Conservation (phyloP, 2,888 invertebrate genomes). For the Patella pellucida region DNA sequence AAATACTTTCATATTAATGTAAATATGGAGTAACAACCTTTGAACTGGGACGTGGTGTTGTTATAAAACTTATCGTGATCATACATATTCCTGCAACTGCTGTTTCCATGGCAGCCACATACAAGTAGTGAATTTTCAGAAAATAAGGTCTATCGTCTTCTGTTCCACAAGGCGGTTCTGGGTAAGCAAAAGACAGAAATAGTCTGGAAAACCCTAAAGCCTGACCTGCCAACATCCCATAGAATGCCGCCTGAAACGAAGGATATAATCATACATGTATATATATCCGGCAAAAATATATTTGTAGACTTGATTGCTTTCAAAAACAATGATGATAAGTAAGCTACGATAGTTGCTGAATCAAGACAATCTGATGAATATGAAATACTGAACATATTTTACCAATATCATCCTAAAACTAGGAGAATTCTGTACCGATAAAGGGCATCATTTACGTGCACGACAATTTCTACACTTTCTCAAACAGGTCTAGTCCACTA, state of each 20-base stretch:
- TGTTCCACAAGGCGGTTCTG: constrained; percentile 33
- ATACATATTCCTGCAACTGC: constrained; percentile 28
- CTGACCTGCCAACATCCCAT: constrained; percentile 34
- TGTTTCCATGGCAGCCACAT: constrained; percentile 35
- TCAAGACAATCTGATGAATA: too few relatives aligned
- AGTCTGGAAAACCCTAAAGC: constrained; percentile 32
- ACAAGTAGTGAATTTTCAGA: constrained; percentile 37
- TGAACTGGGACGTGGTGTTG: constrained; percentile 20
- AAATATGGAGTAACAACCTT: constrained; percentile 18
- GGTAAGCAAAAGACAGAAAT: constrained; percentile 32
- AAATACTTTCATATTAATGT: too few relatives aligned
- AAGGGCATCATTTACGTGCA: too few relatives aligned
- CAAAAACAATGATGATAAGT: too few relatives aligned
- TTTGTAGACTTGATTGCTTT: too few relatives aligned
- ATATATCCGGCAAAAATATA: too few relatives aligned
- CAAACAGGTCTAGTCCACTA: too few relatives aligned
- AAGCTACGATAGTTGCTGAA: too few relatives aligned
- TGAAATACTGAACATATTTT: too few relatives aligned
- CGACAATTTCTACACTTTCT: too few relatives aligned
- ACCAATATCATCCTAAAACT: too few relatives aligned
- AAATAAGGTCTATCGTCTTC: constrained; percentile 27
- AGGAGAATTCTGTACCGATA: too few relatives aligned
- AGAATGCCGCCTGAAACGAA: constrained; percentile 36
- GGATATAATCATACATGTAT: background rate
- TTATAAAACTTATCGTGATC: constrained; percentile 28